Evolutionary conservation across 2,888 invertebrate species (phyloP).

Genomic region (Boloria selene): DNA sequence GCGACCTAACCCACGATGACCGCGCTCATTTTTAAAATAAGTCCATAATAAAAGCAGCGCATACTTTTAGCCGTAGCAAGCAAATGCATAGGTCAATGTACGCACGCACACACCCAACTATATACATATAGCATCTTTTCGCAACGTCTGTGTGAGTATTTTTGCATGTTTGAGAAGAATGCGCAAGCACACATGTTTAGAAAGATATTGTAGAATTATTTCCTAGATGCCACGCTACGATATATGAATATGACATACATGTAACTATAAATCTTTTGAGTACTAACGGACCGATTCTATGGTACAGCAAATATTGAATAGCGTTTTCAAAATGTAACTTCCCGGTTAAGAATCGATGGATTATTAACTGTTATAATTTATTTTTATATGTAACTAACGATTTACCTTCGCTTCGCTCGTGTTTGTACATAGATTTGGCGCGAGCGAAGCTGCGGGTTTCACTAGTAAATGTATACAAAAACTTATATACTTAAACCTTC

Average conservation of each 20-base stretch:
- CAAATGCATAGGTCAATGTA: conserved; percentile 80
- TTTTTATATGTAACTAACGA: background rate
- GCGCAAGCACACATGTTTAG: conserved; percentile 73
- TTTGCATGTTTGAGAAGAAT: conserved; percentile 81
- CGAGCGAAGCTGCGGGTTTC: no score
- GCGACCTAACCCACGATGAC: conserved; percentile 78
- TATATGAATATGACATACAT: conserved; percentile 48
- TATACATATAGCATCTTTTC: conserved; percentile 48
- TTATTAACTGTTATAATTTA: background rate
- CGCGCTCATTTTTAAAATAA: conserved; percentile 80
- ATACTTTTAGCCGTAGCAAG: conserved; percentile 82
- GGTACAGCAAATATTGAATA: conserved; percentile 34
- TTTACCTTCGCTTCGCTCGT: no score
- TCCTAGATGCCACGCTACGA: conserved; percentile 65
- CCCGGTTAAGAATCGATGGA: background rate
- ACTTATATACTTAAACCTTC: no score
- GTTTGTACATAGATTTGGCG: no score
- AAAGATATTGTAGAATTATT: conserved; percentile 81
- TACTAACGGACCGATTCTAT: conserved; percentile 47
- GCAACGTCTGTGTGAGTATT: conserved; percentile 69
- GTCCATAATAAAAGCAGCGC: conserved; percentile 81
- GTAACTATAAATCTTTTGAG: conserved; percentile 33
- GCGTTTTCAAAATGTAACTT: conserved; percentile 2
- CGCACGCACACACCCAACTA: conserved; percentile 61
- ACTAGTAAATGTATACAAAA: no score